Evolutionary conservation across 2,113 vertebrate genomes (phyloP).

Genomic region (Tychaedon coryphoeus): DNA sequence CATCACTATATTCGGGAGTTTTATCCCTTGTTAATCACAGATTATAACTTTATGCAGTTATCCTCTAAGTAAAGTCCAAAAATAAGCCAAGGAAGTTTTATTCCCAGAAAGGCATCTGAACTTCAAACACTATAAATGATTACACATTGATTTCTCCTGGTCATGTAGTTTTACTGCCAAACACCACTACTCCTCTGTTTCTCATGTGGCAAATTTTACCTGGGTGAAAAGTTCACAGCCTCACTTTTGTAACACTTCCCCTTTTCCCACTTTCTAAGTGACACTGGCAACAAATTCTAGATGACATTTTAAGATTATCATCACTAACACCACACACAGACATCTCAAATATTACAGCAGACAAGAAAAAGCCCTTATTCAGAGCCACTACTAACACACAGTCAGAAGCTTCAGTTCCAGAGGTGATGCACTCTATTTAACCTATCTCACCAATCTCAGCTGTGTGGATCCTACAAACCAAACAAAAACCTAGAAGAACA

Average conservation of each 20-base stretch:
- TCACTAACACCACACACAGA: neutral
- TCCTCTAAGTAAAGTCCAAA: neutral
- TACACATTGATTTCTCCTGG: neutral
- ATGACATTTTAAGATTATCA: neutral
- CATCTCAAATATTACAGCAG: neutral
- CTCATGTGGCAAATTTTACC: neutral
- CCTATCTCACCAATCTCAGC: neutral
- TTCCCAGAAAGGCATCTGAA: neutral
- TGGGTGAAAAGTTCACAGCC: neutral
- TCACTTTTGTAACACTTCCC: neutral
- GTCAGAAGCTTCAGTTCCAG: neutral
- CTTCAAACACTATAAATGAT: neutral
- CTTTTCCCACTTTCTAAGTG: neutral
- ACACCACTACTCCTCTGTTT: neutral
- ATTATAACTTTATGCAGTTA: neutral
- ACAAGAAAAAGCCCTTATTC: neutral
- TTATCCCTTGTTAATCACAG: neutral
- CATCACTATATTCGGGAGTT: neutral
- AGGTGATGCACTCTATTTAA: neutral
- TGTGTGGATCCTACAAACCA: neutral
- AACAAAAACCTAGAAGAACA: neutral
- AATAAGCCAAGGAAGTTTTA: neutral
- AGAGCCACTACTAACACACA: neutral
- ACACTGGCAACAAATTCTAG: neutral
- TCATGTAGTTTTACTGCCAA: neutral